phyloP scores from a whole-genome alignment of 2,797 vertebrate species.

The Urocyon cinereoargenteus region DNA sequence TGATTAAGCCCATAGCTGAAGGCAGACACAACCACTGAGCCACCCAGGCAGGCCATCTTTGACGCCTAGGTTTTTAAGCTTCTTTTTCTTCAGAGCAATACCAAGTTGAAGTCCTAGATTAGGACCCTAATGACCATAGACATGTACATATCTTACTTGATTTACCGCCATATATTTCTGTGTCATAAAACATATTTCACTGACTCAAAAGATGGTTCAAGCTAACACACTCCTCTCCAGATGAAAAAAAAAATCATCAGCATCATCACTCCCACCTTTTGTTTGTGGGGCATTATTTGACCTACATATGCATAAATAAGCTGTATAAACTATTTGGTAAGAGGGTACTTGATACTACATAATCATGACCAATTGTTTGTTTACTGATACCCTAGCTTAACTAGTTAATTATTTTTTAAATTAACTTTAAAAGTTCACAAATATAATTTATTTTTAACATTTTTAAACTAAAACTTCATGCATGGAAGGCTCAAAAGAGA shows the following conservation, averaged over 20 bases:
- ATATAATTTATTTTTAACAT: neutral
- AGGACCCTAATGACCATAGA: neutral
- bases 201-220: neutral
- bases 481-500: neutral
- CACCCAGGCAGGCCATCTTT: too few species aligned
- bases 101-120: neutral
- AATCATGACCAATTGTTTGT: constrained; percentile 8
- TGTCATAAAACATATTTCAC: neutral
- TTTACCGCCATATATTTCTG: neutral
- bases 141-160: neutral
- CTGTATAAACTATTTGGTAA: neutral
- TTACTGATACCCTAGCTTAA: constrained; percentile 46
- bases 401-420: constrained; percentile 21
- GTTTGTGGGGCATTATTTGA: neutral
- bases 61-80: neutral
- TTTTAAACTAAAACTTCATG: neutral
- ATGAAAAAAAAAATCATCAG: neutral
- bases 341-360: neutral
- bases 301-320: neutral
- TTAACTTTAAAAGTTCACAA: neutral
- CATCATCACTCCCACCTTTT: neutral
- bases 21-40: too few species aligned
- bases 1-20: too few species aligned
- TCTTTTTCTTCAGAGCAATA: neutral
- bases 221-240: neutral